Base-by-base conservation (phyloP, 2,797 vertebrate genomes). In the Halcyon chelicuti region DNA sequence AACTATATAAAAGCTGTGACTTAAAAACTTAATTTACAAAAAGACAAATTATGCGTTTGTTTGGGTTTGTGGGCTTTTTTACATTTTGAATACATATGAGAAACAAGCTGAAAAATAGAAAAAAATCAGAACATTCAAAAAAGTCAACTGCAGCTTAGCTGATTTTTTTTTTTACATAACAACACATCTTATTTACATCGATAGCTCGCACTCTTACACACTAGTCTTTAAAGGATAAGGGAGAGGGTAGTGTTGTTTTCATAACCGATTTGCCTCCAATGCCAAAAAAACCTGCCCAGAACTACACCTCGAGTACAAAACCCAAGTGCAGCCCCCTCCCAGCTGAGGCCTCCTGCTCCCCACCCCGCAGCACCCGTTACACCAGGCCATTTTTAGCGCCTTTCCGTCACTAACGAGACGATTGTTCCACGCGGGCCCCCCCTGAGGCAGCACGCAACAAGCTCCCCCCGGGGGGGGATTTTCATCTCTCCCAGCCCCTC, bases 401-500 rank as follows among this genome's bases (percentile, higher is more conserved):
- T 20, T 9, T 9, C 25, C 13, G 3, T 33, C 3, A 15, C 3
- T 21, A 18, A 5, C 5, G 14, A 20, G 33, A 9, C 4, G 9
- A 46, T 5, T 22, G 47, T 7, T 1, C 10, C 29, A 4, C 3
- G 11, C 26, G 4, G 5, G 23, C 10, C 25, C 39, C 2, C 71
- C 4, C 2, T 0, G 8, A 9, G 11, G 29, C 49, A 23, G 55
- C 44, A 5, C 8, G 1, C 28, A 17, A n/a, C 5, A 20, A n/a
- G 54, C 42, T 13, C 19, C 61, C 31, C 37, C 44, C 44, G 17
- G 42, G 40, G 1, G 12, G 20, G 6, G 8, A 8, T 22, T 9
- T 8, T 1, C 9, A 5, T 9, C 16, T 46, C 10, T 16, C 12
- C 55, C 72, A n/a, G 66, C 15, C 26, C 63, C 58, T 5, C 23